Base-by-base conservation (phyloP, 2,797 vertebrate genomes). In the Sternotherus odoratus region DNA sequence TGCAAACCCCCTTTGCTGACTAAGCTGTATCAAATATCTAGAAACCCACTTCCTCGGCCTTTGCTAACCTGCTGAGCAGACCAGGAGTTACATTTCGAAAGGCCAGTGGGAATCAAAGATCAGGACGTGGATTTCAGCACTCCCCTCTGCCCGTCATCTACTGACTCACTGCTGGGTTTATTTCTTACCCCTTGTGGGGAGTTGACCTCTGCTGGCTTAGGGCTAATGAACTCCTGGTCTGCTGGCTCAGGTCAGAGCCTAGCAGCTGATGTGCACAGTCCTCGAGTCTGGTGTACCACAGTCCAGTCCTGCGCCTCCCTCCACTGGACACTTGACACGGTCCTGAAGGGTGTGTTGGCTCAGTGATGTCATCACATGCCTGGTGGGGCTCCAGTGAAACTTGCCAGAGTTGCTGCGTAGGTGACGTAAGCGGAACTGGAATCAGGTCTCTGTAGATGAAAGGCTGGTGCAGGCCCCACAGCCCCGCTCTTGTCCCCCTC, bases 1-100 rank as follows among this genome's bases (percentile, higher is more conserved):
- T 9, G 92, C 96, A 80, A 83, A 94, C 94, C 90, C 95, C 94
- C 78, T n/a, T 93, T 85, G 87, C 94, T 87, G 85, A 93, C 92
- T 91, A 63, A 93, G 87, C 95, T 66, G 21, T 51, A 94, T 86
- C 93, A 79, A 92, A 74, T 66, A 2, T 90, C 77, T n/a, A 87
- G 95, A 88, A 94, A 87, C 91, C 82, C 84, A 92, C 84, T 95
- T 77, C 81, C 93, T 94, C 57, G 51, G 33, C 92, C 93, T 33
- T 1, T 2, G 86, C 46, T 96, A 54, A 53, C 79, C 51, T 83
- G 86, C 72, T 54, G 90, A 90, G 77, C 85, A 91, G 85, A 79
- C 87, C 89, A 90, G 96, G 90, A 89, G 91, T 3, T 50, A 77
- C 82, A 43, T 82, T 91, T 79, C 11, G 80, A 81, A 91, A 90